Conservation (phyloP, 2,888 invertebrate genomes). For the Cataglyphis livida region DNA sequence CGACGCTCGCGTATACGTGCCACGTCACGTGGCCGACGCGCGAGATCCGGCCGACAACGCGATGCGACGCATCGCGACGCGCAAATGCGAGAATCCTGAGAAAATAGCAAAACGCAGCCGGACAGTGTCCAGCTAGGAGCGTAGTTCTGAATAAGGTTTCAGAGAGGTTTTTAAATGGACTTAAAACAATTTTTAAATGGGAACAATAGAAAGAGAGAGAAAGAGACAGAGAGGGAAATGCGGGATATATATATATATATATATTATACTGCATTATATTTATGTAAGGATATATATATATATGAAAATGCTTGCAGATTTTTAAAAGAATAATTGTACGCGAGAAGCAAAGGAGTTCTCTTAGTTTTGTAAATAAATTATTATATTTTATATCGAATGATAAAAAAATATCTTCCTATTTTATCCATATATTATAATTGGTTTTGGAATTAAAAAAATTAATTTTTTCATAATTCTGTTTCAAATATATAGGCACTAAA, state of each 20-base stretch:
- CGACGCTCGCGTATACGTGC: conserved; percentile 66
- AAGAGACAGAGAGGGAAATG: background rate
- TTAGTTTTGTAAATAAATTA: background rate
- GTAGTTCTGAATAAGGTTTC: conserved; percentile 18
- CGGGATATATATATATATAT: background rate
- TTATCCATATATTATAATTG: background rate
- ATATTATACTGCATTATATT: background rate
- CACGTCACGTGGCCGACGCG: conserved; percentile 65
- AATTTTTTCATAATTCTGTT: background rate
- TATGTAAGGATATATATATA: background rate
- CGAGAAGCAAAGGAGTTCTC: background rate
- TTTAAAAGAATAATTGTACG: conserved; percentile 15
- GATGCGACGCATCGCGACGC: conserved; percentile 59
- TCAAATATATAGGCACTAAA: background rate
- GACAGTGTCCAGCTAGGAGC: conserved; percentile 5
- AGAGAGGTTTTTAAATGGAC: conserved; percentile 30
- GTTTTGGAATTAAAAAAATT: background rate
- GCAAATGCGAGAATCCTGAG: conserved; percentile 42
- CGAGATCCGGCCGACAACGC: conserved; percentile 54
- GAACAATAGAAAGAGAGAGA: background rate
- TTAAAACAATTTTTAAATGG: conserved; percentile 30
- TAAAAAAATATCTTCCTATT: background rate
- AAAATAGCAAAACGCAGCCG: conserved; percentile 28
- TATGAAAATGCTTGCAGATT: background rate
- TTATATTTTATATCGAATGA: background rate